These are phyloP conservation scores for Malurus cyaneus DNA, from an alignment of 2,113 vertebrate genomes.

Conservation along the genomic window DNA sequence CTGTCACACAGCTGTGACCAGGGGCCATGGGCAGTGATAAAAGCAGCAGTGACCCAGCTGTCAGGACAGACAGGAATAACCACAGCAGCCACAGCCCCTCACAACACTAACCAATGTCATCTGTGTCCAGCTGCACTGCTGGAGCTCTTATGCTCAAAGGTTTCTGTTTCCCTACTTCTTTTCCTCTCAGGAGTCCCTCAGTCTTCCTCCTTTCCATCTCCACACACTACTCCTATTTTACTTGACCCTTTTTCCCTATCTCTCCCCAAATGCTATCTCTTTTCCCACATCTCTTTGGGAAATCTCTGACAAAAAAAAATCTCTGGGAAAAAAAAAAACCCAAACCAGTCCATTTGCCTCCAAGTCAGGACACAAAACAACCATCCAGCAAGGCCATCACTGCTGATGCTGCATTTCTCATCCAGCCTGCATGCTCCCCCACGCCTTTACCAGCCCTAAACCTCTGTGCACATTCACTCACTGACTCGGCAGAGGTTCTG, in stretches of 20 bases:
- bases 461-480: fast-evolving
- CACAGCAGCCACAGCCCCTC: background rate
- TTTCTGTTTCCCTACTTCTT: background rate
- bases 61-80: background rate
- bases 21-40: fast-evolving
- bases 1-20: background rate
- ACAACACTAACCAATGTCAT: background rate
- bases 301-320: background rate
- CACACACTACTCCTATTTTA: background rate
- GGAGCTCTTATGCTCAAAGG: background rate
- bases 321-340: no score
- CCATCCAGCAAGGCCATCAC: background rate
- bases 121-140: background rate
- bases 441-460: background rate
- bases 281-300: background rate
- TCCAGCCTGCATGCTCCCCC: fast-evolving
- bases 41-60: background rate
- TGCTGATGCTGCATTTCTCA: background rate
- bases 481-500: background rate
- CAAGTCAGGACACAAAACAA: background rate
- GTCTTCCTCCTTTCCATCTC: background rate
- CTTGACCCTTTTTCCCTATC: background rate
- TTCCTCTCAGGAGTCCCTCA: fast-evolving
- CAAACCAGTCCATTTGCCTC: background rate
- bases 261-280: background rate